Base-by-base conservation (phyloP, 2,113 vertebrate species). In the Sorex araneus region DNA sequence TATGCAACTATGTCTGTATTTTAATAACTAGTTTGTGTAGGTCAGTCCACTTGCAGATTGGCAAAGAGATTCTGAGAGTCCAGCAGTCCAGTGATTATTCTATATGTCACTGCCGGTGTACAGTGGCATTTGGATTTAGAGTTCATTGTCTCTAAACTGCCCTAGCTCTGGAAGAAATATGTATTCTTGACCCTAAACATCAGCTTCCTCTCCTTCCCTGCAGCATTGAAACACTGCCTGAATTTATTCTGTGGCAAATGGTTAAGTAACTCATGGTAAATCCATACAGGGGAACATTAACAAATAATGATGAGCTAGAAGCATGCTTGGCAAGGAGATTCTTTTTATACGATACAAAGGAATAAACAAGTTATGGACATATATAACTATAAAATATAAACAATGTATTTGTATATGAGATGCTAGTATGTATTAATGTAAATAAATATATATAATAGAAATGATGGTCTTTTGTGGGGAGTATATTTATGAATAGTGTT, bases 221-320 rank as follows among this genome's bases (percentile, higher is more conserved):
- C 23, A 85, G 66, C 16, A 28, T 23, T 78, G 19, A 12, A 30
- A 5, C 27, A 74, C 21, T 77, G 77, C 5, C n/a, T 5, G 57
- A 50, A 40, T 81, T 74, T 80, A 81, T 57, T 85, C 32, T 45
- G 90, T 30, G 77, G 54, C 64, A 87, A 87, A 89, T 34, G 40
- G 70, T 69, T 45, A 81, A 69, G 28, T 16, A 60, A 74, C 9
- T 63, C 28, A 11, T 78, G 63, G 40, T 64, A 84, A 87, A 74
- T 18, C 27, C 30, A 32, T 34, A 57, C 7, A 74, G 30, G 12
- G 43, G 36, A 47, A 32, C 18, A 64, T 69, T 45, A 74, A 32
- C 73, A 54, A 54, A 36, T 70, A 76, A 83, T 10, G 12, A 86
- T 78, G 25, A 25, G 32, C 28, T 84, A n/a, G 30, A 89, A 45